Evolutionary conservation across 2,888 invertebrate genomes (phyloP), one percentile per base, ranked within the genome.

Genomic region (Aricia artaxerxes): DNA sequence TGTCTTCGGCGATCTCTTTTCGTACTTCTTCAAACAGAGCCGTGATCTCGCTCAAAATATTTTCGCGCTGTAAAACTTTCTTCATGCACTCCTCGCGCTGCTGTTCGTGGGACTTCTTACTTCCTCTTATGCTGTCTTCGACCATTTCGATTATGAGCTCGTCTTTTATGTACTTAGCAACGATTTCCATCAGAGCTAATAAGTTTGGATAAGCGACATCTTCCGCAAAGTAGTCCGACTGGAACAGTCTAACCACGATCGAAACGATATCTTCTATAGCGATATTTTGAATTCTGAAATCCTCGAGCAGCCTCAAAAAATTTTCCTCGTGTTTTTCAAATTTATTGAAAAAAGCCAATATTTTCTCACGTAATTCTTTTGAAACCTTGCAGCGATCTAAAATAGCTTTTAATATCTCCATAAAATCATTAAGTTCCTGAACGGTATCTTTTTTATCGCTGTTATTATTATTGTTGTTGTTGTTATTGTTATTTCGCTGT

Each of bases 401-500:
- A 69, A 69, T 69, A 16, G 35, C 69, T 35, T 69, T 69, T 35
- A 69, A 69, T 13, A 35, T 35, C 4, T 69, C 9, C 31, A 69
- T 69, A 69, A 69, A 69, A 69, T 69, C 69, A 35, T 69, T 69
- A 35, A 69, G 72, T 72, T 78, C 31, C 44, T 78, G 40, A 79
- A 53, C 24, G 3, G 35, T 61, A n/a, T 35, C 35, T 69, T 69
- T 69, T 69, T 69, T 69, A 5, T 35, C 16, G 35, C 9, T 35
- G 31, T 35, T 64, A 11, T 64, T 64, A 11, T 35, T 69, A 35
- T 64, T 61, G 2, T 64, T 64, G 31, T 80, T 78, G 31, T 80
- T 80, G 38, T 80, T 78, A 40, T 78, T 78, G 44, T 75, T 75
- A 75, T 78, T 80, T 73, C 69, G 73, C 78, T 78, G 64, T 78